Base-by-base conservation (phyloP, 2,888 invertebrate species). In the Cantharis lateralis region DNA sequence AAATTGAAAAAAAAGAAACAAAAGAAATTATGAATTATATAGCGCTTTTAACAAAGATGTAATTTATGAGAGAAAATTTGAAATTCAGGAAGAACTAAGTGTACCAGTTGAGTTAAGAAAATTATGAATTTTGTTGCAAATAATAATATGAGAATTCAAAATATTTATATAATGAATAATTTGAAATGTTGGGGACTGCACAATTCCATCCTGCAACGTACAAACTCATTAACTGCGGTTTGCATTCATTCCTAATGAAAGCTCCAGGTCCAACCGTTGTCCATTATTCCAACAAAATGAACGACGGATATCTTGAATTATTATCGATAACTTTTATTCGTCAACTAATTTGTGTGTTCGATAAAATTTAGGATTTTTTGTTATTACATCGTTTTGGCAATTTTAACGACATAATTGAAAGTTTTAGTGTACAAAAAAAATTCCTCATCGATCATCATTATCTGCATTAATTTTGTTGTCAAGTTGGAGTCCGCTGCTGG, bases 271-370 rank as follows among this genome's bases (percentile, higher is more conserved):
- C 70, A 64, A 61, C n/a, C 63, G 61, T 70, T 72, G 68, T 70
- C 48, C 68, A 32, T 69, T 18, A 66, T 18, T 64, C 9, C 9
- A 13, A 10, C 32, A n/a, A 64, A 20, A 11, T 64, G 11, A 64
- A 64, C n/a, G 16, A 66, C 24, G 24, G 24, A 0, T 13, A 66
- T 24, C 32, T 71, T 79, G 74, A 79, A 79, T 76, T 74, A 79
- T 77, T n/a, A n/a, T n/a, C n/a, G n/a, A n/a, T n/a, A 70, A 76
- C 76, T 77, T 76, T 79, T 79, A 77, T 75, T 71, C 68, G 70
- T 11, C 70, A 28, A 70, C 70, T 75, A 77, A 77, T 75, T 77
- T 75, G 71, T 71, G 76, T 69, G 71, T 77, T 64, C n/a, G n/a
- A 24, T 66, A 48, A 48, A 48, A n/a, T 48, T n/a, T 48, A n/a